Base-by-base conservation (phyloP, 2,888 invertebrate species). In the Macaria notata region DNA sequence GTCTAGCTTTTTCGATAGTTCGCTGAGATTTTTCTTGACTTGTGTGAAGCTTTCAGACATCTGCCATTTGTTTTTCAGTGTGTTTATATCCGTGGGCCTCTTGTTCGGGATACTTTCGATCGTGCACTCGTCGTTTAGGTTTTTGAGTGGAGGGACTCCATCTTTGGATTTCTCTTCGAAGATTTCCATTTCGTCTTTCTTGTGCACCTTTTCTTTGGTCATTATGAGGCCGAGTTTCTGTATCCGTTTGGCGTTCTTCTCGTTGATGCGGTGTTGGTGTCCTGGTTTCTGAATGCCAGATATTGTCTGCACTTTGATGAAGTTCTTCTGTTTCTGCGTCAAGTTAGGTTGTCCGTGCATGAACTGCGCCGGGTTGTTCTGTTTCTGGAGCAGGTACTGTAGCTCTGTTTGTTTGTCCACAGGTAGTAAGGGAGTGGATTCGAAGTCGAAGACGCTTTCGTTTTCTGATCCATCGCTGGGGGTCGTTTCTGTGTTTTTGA, bases 101-200 rank as follows among this genome's bases (percentile, higher is more conserved):
- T 88, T 84, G 52, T 92, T 93, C 0, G 92, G 90, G 68, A 93
- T 85, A 41, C 88, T 83, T 64, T 93, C 93, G 61, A 94, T 88
- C 0, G 93, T 93, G 55, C 93, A 93, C 63, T 93, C 93, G 31
- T 93, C 93, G 45, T 93, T 93, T 54, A 93, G 82, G 51, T 92
- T 92, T 59, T 85, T 85, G 6, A 86, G 63, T 1, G 84, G 61
- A 0, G 81, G 75, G 0, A 76, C 63, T 0, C 76, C 70, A 19
- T 88, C 89, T 36, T 71, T 81, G 0, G 71, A 38, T 60, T 72
- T 79, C 0, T 90, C 86, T 7, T 88, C 88, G 19, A 71, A 73
- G 3, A 64, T 56, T 43, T 83, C 81, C 4, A 73, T 60, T 1
- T 81, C 79, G 0, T 74, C 72, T 4, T 67, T 80, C 0, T 66